Base-by-base conservation (phyloP, 2,888 invertebrate species). In the Syrista parreyssii region DNA sequence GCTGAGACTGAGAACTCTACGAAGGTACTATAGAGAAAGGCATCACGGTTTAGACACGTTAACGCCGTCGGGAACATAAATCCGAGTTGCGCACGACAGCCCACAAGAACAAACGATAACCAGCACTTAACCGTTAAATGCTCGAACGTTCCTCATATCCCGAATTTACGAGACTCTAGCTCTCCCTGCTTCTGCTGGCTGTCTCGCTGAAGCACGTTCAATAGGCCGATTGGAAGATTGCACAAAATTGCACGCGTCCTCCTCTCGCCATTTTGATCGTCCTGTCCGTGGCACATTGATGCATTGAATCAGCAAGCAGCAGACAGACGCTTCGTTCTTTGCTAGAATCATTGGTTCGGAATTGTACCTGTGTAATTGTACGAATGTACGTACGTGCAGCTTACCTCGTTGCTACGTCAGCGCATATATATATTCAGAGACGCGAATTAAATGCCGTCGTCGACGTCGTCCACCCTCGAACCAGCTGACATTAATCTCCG, bases 211-310 rank as follows among this genome's bases (percentile, higher is more conserved):
- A 55, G 55, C 55, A 55, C 55, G 23, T 55, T 55, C 15, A 9
- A 55, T 55, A 55, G 75, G 75, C 75, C 80, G 84, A 84, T 84
- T 84, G 84, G 78, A 83, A 84, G 82, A 84, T 84, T 83, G 76
- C 81, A 71, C 75, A 74, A 79, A 83, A 83, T 83, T 83, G 82
- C 76, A 31, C 76, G 78, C 75, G 74, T 55, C 55, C 55, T 55
- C 23, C 55, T 55, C 23, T 9, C 23, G 55, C 9, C 55, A 23
- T 55, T 55, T 23, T 15, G 23, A 55, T 23, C 6, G 23, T 55
- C 23, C 55, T 23, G 55, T 23, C 9, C 1, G 55, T 9, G 55
- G 6, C 55, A 23, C 2, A 23, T 9, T 23, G 55, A 23, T 0
- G 55, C 2, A 23, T 23, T 0, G 55, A 55, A 55, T 55, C 55